These are phyloP conservation scores for Leptopilina clavipes DNA, from an alignment of 1,140 invertebrate genomes.

Conservation along the genomic window DNA sequence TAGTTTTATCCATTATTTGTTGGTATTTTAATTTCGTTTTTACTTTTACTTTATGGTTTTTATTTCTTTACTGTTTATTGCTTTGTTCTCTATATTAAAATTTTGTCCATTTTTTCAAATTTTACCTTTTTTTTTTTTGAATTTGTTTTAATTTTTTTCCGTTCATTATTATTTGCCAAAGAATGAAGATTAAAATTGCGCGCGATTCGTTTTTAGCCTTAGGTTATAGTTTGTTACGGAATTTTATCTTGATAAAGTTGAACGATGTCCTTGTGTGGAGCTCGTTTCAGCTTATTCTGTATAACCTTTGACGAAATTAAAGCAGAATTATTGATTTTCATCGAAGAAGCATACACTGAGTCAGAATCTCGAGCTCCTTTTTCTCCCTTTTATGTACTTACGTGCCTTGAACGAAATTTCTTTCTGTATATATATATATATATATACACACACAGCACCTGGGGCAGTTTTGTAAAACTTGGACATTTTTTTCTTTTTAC, in stretches of 20 bases:
- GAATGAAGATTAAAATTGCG: not conserved
- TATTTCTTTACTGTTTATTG: too few species aligned
- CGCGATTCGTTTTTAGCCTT: not conserved
- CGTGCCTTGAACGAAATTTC: constrained; percentile 41
- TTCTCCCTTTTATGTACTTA: constrained; percentile 51
- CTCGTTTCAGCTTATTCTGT: not conserved
- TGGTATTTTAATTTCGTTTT: too few species aligned
- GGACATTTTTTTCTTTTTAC: not conserved
- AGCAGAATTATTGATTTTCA: constrained; percentile 59
- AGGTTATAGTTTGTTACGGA: not conserved
- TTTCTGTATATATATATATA: constrained; percentile 37
- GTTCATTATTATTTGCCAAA: too few species aligned
- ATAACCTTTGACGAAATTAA: constrained; percentile 51
- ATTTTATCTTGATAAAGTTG: not conserved
- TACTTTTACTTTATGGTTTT: too few species aligned
- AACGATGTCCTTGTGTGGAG: not conserved
- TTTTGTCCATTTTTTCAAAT: too few species aligned
- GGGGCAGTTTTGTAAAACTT: constrained; percentile 43
- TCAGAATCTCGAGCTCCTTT: constrained; percentile 54
- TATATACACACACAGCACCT: constrained; percentile 40
- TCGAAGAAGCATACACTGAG: constrained; percentile 44
- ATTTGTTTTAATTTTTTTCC: too few species aligned
- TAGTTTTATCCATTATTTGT: too few species aligned
- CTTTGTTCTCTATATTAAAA: too few species aligned
- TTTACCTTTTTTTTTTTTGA: too few species aligned